Evolutionary conservation across 2,888 invertebrate species (phyloP).

Genomic region (Chalcosyrphus nemorum): DNA sequence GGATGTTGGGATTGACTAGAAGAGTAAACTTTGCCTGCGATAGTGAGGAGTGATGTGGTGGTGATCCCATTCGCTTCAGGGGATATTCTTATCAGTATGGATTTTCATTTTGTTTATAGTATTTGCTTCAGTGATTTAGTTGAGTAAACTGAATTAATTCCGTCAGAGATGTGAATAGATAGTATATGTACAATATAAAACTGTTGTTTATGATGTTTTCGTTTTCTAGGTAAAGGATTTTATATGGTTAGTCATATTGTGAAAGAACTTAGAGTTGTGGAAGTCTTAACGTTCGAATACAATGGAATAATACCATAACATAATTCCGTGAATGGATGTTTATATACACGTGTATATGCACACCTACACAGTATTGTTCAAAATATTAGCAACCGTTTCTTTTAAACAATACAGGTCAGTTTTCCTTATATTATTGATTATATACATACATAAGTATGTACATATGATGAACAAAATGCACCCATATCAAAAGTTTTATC

Average conservation of each 20-base stretch:
- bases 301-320: background rate
- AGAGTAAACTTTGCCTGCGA: slow-evolving; percentile 1
- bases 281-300: background rate
- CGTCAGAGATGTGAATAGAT: background rate
- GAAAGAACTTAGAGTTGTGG: background rate
- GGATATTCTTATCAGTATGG: slow-evolving; percentile 8
- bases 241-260: background rate
- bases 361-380: too few relatives aligned
- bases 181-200: slow-evolving; percentile 1
- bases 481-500: too few relatives aligned
- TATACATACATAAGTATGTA: background rate
- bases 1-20: slow-evolving; percentile 9
- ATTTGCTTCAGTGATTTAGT: slow-evolving; percentile 16
- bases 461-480: too few relatives aligned
- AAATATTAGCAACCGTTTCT: too few relatives aligned
- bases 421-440: too few relatives aligned
- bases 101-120: slow-evolving; percentile 16
- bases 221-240: background rate
- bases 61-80: slow-evolving; percentile 12
- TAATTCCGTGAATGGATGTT: too few relatives aligned
- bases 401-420: too few relatives aligned
- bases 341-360: too few relatives aligned
- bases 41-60: slow-evolving; percentile 1
- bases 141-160: slow-evolving; percentile 7
- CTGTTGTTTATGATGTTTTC: slow-evolving; percentile 20